phyloP scores from a whole-genome alignment of 2,888 invertebrate species.

The Diplazon laetatorius region DNA sequence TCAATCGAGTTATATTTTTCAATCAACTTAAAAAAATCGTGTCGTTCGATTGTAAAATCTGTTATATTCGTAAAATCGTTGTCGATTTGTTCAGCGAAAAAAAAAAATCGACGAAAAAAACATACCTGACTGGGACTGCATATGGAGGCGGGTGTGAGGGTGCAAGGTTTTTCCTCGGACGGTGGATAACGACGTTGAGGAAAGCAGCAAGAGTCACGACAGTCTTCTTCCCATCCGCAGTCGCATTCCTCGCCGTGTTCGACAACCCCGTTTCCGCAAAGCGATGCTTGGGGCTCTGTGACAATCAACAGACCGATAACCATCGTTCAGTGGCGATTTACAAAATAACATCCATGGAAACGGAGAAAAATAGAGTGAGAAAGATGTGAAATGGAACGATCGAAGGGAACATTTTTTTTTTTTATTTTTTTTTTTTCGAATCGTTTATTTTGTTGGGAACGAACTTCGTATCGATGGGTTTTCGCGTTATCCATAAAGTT shows the following conservation, averaged over 20 bases:
- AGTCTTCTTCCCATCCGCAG: conserved; percentile 99
- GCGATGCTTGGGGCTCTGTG: conserved; percentile 94
- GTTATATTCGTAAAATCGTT: too few relatives aligned
- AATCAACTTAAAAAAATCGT: too few relatives aligned
- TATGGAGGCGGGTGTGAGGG: conserved; percentile 90
- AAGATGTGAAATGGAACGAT: background rate
- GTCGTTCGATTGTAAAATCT: too few relatives aligned
- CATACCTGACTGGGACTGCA: conserved; percentile 92
- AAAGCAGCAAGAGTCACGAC: conserved; percentile 96
- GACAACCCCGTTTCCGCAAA: conserved; percentile 99
- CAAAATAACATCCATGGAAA: background rate
- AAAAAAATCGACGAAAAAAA: conserved; percentile 48
- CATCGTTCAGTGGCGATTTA: conserved; percentile 7
- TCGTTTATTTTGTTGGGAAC: background rate
- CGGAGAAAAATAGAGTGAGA: background rate
- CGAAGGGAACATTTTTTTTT: conserved; percentile 19
- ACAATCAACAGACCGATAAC: conserved; percentile 10
- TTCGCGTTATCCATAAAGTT: conserved; percentile 24
- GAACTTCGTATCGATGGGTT: background rate
- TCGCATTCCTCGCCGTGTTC: conserved; percentile 99
- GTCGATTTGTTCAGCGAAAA: too few relatives aligned
- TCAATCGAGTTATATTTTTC: too few relatives aligned
- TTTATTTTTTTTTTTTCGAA: too few relatives aligned
- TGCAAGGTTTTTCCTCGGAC: conserved; percentile 92
- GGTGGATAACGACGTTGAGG: conserved; percentile 93